Percentiles rank a stretch among this genome's conserved stretches.
phyloP scores from a whole-genome alignment of 2,888 invertebrate species.

The Spicauda simplicius region DNA sequence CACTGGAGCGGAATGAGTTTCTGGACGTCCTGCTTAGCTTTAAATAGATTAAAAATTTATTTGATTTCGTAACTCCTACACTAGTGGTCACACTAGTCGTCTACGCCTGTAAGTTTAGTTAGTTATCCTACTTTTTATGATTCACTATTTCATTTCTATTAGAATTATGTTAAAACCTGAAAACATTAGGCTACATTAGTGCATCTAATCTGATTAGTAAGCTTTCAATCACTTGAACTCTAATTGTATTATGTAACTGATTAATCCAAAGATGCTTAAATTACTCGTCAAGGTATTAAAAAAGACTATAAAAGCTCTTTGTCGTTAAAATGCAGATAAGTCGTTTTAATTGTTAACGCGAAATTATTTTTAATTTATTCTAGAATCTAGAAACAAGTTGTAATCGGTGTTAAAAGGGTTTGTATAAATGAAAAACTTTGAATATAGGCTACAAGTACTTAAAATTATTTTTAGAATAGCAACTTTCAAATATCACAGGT shows the following conservation, averaged over 20 bases:
- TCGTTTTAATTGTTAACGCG: constrained; percentile 28
- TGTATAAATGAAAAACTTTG: not conserved
- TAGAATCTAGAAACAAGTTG: constrained; percentile 7
- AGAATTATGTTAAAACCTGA: constrained; percentile 24
- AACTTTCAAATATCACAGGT: not conserved
- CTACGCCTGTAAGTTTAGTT: constrained; percentile 43
- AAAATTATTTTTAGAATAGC: constrained; percentile 7
- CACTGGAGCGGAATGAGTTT: constrained; percentile 61
- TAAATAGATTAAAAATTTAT: constrained; percentile 69
- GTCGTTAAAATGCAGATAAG: constrained; percentile 17
- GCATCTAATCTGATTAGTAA: constrained; percentile 23
- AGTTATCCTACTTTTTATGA: constrained; percentile 38
- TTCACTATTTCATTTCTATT: constrained; percentile 16
- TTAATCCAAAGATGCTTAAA: constrained; percentile 40
- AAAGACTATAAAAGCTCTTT: constrained; percentile 33
- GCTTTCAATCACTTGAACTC: constrained; percentile 20
- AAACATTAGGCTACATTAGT: constrained; percentile 19
- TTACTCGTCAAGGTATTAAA: constrained; percentile 24
- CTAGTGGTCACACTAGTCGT: constrained; percentile 35
- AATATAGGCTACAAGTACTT: constrained; percentile 17
- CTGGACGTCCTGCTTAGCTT: constrained; percentile 80
- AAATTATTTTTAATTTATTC: constrained; percentile 31
- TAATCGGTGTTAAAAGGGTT: constrained; percentile 17
- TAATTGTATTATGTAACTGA: constrained; percentile 30
- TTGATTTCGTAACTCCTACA: constrained; percentile 49